Evolutionary conservation across 2,113 vertebrate genomes (phyloP).

Genomic region (mouse (Mus musculus)): DNA sequence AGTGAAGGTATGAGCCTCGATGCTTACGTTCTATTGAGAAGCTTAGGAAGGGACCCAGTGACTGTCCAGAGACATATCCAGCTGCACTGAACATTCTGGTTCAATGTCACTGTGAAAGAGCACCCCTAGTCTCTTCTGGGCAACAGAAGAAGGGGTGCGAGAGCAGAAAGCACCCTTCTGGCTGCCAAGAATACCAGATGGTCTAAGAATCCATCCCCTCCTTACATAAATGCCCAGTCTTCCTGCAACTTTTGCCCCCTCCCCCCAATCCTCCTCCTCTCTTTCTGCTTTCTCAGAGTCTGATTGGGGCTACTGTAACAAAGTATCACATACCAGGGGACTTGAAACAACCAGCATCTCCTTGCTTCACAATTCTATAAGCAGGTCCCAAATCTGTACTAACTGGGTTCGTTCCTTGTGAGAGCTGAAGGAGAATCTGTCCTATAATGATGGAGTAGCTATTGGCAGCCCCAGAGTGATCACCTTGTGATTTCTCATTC

Average conservation of each 20-base stretch:
- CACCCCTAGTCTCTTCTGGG: background rate
- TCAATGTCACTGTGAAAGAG: background rate
- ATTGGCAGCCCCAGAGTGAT: no score
- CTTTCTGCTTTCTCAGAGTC: background rate
- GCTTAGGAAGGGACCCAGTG: accelerated
- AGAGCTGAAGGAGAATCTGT: background rate
- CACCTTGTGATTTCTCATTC: background rate
- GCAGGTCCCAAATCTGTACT: background rate
- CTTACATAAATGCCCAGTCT: background rate
- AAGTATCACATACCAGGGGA: accelerated
- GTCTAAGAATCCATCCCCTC: background rate
- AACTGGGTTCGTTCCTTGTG: background rate
- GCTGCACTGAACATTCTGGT: background rate
- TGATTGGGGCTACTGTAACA: background rate
- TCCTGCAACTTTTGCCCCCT: no score
- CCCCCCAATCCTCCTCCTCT: background rate
- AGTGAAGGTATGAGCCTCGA: accelerated
- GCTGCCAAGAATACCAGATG: background rate
- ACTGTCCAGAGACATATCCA: background rate
- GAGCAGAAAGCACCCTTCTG: background rate
- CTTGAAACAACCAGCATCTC: background rate
- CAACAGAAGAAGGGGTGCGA: background rate
- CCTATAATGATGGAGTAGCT: no score
- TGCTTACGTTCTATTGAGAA: background rate
- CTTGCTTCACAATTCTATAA: background rate